These are phyloP conservation scores for Microhierax caerulescens DNA, from an alignment of 2,797 vertebrate genomes.

Conservation along the genomic window DNA sequence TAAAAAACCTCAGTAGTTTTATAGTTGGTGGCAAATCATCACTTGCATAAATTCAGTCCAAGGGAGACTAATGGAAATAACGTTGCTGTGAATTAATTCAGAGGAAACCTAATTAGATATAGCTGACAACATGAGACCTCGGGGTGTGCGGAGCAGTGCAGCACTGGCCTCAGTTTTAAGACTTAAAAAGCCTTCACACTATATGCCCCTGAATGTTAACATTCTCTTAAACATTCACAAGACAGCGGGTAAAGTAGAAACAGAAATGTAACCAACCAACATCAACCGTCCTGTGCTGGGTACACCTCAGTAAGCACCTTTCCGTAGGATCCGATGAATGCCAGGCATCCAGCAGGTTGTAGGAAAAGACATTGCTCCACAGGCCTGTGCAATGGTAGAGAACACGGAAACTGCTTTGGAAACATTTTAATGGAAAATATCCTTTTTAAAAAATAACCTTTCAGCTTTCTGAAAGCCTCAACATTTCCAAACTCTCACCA, in stretches of 20 bases:
- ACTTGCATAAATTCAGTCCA: neutral
- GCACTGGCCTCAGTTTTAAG: neutral
- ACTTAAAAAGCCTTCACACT: neutral
- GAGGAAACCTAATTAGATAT: neutral
- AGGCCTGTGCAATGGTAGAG: conserved; percentile 59
- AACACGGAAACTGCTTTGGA: neutral
- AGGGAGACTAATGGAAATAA: neutral
- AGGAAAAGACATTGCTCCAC: conserved; percentile 82
- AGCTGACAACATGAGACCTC: neutral
- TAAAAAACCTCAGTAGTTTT: neutral
- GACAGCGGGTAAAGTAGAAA: neutral
- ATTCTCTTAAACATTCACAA: neutral
- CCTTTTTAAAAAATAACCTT: neutral
- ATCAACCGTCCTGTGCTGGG: conserved; percentile 58
- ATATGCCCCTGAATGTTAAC: neutral
- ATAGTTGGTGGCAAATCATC: neutral
- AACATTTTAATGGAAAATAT: neutral
- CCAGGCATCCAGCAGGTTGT: conserved; percentile 78
- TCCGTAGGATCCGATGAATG: conserved; percentile 55
- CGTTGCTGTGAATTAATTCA: neutral
- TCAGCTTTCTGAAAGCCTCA: neutral
- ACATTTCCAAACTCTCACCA: neutral
- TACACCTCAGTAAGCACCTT: conserved; percentile 68
- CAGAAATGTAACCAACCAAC: conserved; percentile 55
- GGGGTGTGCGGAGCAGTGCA: neutral